phyloP scores from a whole-genome alignment of 2,113 vertebrate species.

The Genyomyrus donnyi region DNA sequence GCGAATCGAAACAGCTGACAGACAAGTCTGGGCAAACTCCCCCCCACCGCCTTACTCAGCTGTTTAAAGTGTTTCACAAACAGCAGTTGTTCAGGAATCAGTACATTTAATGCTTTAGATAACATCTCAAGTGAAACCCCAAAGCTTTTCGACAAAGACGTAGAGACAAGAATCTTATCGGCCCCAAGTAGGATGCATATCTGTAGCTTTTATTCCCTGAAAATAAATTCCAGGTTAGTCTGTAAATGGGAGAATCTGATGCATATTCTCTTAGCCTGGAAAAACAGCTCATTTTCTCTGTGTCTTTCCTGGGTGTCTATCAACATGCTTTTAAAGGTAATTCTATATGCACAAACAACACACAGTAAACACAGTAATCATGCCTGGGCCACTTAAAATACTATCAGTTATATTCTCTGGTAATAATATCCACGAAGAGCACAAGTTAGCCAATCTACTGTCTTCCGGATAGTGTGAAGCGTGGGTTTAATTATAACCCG shows the following conservation, averaged over 20 bases:
- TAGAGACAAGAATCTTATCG: neutral
- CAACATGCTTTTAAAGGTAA: neutral
- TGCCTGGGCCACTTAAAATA: neutral
- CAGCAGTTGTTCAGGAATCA: constrained; percentile 30
- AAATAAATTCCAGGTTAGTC: neutral
- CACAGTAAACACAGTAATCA: neutral
- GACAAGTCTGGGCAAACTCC: constrained; percentile 31
- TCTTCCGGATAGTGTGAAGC: neutral
- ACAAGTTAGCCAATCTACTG: neutral
- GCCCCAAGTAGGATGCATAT: neutral
- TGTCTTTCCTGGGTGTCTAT: neutral
- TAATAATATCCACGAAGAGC: neutral
- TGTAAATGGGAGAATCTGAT: neutral
- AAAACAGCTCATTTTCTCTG: neutral
- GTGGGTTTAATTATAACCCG: neutral
- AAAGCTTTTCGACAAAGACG: neutral
- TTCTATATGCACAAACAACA: neutral
- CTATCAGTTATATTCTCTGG: neutral
- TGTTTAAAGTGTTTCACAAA: constrained; percentile 31
- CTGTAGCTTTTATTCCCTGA: neutral
- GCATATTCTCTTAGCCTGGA: neutral
- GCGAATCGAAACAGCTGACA: constrained; percentile 35
- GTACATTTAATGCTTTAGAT: neutral
- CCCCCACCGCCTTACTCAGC: constrained; percentile 27
- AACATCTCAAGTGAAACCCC: neutral